A percentile compares a stretch with the other conserved stretches of the same genome.
These are phyloP conservation scores for Hirundo rustica DNA, from an alignment of 2,797 vertebrate genomes.

Conservation along the genomic window DNA sequence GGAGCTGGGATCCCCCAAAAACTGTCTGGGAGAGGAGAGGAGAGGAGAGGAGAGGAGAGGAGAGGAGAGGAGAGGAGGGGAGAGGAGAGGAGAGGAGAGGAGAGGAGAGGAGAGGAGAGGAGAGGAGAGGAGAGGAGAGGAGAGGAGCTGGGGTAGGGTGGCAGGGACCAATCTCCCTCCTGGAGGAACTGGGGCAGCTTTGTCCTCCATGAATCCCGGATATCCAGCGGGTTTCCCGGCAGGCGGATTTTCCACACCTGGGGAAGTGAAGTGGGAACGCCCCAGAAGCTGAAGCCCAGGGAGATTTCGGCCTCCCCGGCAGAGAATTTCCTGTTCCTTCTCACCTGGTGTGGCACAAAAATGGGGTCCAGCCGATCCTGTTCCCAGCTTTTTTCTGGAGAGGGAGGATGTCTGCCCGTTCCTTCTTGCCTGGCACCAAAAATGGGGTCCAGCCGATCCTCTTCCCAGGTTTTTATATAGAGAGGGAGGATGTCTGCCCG, in stretches of 20 bases:
- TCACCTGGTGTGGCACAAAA: neutral
- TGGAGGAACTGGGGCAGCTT: neutral
- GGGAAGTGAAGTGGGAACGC: neutral
- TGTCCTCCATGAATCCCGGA: fast-evolving
- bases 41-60: too few species aligned
- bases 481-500: neutral
- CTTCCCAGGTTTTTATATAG: neutral
- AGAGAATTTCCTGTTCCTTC: neutral
- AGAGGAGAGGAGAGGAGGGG: too few species aligned
- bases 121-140: too few species aligned
- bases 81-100: too few species aligned
- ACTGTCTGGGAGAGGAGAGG: neutral
- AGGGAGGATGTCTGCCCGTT: neutral
- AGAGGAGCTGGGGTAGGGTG: neutral
- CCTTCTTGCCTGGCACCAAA: neutral
- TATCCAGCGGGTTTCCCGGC: neutral
- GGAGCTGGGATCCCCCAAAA: neutral
- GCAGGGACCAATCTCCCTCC: neutral
- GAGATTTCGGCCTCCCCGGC: neutral
- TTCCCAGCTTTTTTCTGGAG: neutral
- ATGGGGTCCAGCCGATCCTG: too few species aligned
- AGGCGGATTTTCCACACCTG: neutral
- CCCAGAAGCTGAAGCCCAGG: too few species aligned
- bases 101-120: too few species aligned
- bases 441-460: too few species aligned